Percentiles rank a stretch among this genome's conserved stretches.
These are phyloP conservation scores for Parauchenoglanis ngamensis DNA, from an alignment of 2,797 vertebrate species.

Conservation along the genomic window DNA sequence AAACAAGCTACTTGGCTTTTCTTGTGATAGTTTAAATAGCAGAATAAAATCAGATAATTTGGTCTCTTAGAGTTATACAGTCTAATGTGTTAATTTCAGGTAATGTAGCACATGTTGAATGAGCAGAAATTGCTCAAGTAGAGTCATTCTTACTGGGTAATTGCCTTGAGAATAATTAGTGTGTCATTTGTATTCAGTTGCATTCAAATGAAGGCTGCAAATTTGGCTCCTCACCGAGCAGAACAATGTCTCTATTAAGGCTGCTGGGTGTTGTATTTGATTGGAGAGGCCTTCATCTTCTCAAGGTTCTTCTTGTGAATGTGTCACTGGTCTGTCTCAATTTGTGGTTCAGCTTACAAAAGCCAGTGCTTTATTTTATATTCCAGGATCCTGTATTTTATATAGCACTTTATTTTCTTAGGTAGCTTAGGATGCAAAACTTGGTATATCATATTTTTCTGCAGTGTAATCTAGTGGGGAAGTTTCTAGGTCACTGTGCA, in stretches of 20 bases:
- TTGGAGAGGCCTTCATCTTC: conserved; percentile 24
- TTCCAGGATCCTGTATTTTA: not conserved
- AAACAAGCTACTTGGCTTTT: not conserved
- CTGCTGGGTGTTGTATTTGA: not conserved
- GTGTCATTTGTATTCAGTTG: conserved; percentile 26
- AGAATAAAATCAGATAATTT: not conserved
- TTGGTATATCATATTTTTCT: not conserved
- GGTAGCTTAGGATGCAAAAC: not conserved
- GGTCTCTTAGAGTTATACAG: not conserved
- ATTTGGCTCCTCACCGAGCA: conserved; percentile 6
- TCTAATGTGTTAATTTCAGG: conserved; percentile 11
- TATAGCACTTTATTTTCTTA: not conserved
- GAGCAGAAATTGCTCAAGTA: conserved; percentile 9
- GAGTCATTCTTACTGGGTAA: conserved; percentile 22
- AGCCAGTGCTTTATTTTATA: too few species aligned
- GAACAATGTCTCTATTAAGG: conserved; percentile 37
- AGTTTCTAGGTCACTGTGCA: conserved; percentile 13
- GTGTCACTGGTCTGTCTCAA: not conserved
- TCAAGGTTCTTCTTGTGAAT: not conserved
- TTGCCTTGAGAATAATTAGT: conserved; percentile 24
- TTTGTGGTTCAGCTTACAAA: not conserved
- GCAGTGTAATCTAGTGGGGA: not conserved
- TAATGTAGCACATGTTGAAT: not conserved
- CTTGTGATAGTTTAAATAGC: not conserved
- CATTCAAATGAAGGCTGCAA: conserved; percentile 25